These are phyloP conservation scores for Trochalopteron elliotii DNA, from an alignment of 2,113 vertebrate genomes.

Conservation along the genomic window DNA sequence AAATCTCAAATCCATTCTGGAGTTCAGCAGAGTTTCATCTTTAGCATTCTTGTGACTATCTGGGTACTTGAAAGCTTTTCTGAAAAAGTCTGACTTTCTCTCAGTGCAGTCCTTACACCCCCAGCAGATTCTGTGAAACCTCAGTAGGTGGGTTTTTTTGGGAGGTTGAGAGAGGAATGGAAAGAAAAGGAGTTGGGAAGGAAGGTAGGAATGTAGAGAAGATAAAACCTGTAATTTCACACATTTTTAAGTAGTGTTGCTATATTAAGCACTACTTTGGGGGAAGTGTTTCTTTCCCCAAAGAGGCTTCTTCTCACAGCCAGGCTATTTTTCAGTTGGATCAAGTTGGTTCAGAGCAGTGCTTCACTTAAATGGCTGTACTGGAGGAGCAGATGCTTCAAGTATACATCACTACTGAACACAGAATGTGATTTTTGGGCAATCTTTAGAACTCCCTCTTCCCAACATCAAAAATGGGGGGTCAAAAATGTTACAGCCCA, in stretches of 20 bases:
- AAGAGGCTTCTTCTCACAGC: neutral
- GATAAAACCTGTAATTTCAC: neutral
- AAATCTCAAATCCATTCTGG: neutral
- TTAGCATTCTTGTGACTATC: neutral
- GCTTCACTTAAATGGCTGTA: neutral
- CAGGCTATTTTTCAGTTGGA: neutral
- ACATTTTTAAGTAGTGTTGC: neutral
- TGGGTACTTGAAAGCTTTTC: neutral
- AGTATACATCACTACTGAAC: neutral
- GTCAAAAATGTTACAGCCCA: neutral
- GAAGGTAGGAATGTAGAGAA: neutral
- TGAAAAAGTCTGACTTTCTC: neutral
- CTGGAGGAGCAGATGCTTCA: neutral
- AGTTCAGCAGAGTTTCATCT: neutral
- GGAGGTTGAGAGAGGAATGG: neutral
- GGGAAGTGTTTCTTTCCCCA: neutral
- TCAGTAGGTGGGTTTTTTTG: neutral
- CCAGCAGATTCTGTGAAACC: neutral
- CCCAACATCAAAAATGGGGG: neutral
- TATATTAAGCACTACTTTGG: neutral
- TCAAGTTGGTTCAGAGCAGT: neutral
- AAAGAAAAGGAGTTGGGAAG: neutral
- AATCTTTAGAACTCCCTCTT: neutral
- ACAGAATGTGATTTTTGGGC: neutral
- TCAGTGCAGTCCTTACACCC: neutral